These are phyloP conservation scores for Philopotamus ludificatus DNA, from an alignment of 1,140 invertebrate genomes.

Conservation along the genomic window DNA sequence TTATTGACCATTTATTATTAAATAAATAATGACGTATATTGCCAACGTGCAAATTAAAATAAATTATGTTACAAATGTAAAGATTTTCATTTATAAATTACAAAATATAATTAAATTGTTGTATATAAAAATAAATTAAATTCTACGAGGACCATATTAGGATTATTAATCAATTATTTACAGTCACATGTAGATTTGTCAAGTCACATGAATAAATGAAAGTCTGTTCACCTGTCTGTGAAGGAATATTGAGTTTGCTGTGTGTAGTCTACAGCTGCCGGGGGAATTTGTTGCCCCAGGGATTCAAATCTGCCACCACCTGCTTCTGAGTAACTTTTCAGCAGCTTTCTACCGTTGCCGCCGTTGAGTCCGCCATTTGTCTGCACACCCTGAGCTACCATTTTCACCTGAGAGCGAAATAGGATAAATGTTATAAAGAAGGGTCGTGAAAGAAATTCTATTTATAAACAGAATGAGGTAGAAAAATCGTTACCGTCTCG, in stretches of 20 bases:
- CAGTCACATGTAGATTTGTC: too few relatives aligned
- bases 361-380: slow-evolving; percentile 73
- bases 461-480: too few relatives aligned
- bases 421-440: not conserved
- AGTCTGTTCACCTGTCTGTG: slow-evolving; percentile 33
- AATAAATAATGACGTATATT: too few relatives aligned
- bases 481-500: too few relatives aligned
- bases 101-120: too few relatives aligned
- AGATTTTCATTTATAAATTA: too few relatives aligned
- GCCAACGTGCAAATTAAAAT: too few relatives aligned
- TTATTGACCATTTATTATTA: too few relatives aligned
- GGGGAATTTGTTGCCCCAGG: slow-evolving; percentile 42
- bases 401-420: slow-evolving; percentile 64
- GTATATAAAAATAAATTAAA: too few relatives aligned
- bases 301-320: slow-evolving; percentile 57
- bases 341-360: slow-evolving; percentile 66
- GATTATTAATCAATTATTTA: too few relatives aligned
- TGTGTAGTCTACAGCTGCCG: slow-evolving; percentile 7
- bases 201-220: not conserved
- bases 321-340: slow-evolving; percentile 82
- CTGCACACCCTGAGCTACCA: slow-evolving; percentile 86
- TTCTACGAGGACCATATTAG: too few relatives aligned
- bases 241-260: slow-evolving; percentile 33
- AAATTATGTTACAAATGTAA: too few relatives aligned
- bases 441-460: not conserved